Conservation (phyloP, 2,113 vertebrate genomes). For the Neopipo cinnamomea region DNA sequence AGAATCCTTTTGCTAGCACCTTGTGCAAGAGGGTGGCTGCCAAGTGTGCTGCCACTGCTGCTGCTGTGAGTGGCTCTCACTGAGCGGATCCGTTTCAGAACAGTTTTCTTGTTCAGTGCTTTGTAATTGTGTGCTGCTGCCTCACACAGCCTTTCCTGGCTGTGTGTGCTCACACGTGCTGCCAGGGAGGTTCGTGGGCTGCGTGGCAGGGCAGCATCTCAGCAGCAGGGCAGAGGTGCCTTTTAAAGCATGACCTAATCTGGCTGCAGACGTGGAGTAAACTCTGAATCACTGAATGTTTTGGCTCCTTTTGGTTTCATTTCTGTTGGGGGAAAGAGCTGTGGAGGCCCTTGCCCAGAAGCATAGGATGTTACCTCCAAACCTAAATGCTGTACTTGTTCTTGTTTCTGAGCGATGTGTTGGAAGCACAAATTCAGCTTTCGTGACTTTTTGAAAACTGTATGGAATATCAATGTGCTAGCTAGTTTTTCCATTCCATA, state of each 20-base stretch:
- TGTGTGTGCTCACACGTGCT: accelerated
- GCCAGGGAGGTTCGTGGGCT: neutral
- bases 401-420: neutral
- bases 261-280: neutral
- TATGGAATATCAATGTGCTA: neutral
- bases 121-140: neutral
- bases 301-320: neutral
- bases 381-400: neutral
- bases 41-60: neutral
- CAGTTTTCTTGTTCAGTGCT: neutral
- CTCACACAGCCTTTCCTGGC: neutral
- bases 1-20: neutral
- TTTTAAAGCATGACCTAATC: neutral
- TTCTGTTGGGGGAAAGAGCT: neutral
- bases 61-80: accelerated
- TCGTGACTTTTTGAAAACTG: neutral
- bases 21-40: neutral
- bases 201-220: neutral
- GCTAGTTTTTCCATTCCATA: neutral
- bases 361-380: neutral
- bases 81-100: neutral
- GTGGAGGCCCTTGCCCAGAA: neutral
- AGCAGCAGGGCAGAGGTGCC: neutral
- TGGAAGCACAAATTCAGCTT: neutral
- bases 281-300: neutral